Base-by-base conservation (phyloP, 2,888 invertebrate species). In the Dolomedes plantarius region DNA sequence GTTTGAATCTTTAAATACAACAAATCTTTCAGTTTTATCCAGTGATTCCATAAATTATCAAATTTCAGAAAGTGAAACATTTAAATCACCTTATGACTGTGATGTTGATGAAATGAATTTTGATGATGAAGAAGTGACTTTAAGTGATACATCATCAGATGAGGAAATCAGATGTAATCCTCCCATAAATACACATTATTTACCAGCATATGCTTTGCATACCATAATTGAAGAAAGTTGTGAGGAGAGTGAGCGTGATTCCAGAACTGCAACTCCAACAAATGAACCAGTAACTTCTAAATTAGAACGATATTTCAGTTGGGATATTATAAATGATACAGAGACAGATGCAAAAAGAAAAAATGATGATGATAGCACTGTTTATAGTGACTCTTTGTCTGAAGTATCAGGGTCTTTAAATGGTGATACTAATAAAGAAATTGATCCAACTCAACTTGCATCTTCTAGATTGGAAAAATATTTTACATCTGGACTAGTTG, bases 171-270 rank as follows among this genome's bases (percentile, higher is more conserved):
- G 68, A 56, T 78, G 72, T 31, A 68, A 71, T 67, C 68, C 79
- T 3, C 32, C 68, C 5, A 28, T 74, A 23, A 27, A 41, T 1
- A 78, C 75, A 13, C 69, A 67, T 19, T 85, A 87, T 67, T 39
- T 75, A 9, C 89, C 89, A 62, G 87, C 89, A n/a, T 96, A 97
- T 91, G 97, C 97, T 0, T 92, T 97, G 88, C 97, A 97, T 90
- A 97, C 97, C 0, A 97, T 97, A 89, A 95, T 97, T 31, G 97
- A 97, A 92, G 97, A 97, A 92, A 97, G 96, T 90, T 97, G 97
- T 91, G 97, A 97, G 92, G 97, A 97, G 91, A 97, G 97, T 91
- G 91, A 91, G 46, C 46, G 80, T 31, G 87, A 80, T 29, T 88
- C 88, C 1, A 32, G 76, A n/a, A 65, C 67, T 46, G 28, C 76